These are phyloP conservation scores for Agelaius phoeniceus DNA, from an alignment of 2,113 vertebrate genomes.

Conservation along the genomic window DNA sequence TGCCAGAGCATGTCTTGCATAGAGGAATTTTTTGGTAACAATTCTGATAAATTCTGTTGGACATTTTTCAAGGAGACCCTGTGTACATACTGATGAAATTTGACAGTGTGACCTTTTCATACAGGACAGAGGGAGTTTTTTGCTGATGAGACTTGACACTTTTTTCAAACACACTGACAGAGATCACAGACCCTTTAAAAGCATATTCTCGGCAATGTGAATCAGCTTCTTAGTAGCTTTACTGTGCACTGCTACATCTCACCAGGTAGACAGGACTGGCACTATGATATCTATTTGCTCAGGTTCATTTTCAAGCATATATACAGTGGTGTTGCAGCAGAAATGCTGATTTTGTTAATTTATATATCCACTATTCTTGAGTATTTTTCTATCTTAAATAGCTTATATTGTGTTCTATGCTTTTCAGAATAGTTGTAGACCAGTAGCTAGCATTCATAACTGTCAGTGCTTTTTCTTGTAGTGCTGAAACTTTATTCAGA, in stretches of 20 bases:
- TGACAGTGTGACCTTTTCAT: conserved; percentile 46
- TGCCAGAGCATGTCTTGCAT: neutral
- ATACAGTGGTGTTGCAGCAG: neutral
- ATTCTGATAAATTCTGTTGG: conserved; percentile 43
- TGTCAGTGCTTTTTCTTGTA: neutral
- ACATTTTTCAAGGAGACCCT: neutral
- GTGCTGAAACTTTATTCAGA: neutral
- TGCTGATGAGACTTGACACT: conserved; percentile 26
- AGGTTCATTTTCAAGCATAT: neutral
- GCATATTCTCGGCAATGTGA: neutral
- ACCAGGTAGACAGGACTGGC: neutral
- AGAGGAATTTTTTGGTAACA: neutral
- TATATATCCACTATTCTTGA: neutral
- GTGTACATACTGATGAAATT: conserved; percentile 12
- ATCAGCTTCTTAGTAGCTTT: neutral
- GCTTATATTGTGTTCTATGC: neutral
- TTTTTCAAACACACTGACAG: neutral
- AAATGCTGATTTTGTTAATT: neutral
- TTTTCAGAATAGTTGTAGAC: neutral
- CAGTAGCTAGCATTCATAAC: neutral
- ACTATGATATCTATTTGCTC: neutral
- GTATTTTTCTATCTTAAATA: neutral
- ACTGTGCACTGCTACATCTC: neutral
- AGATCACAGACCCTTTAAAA: neutral
- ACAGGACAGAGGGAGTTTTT: neutral